These are phyloP conservation scores for Epirrhoe alternata DNA, from an alignment of 2,888 invertebrate genomes.

Conservation along the genomic window DNA sequence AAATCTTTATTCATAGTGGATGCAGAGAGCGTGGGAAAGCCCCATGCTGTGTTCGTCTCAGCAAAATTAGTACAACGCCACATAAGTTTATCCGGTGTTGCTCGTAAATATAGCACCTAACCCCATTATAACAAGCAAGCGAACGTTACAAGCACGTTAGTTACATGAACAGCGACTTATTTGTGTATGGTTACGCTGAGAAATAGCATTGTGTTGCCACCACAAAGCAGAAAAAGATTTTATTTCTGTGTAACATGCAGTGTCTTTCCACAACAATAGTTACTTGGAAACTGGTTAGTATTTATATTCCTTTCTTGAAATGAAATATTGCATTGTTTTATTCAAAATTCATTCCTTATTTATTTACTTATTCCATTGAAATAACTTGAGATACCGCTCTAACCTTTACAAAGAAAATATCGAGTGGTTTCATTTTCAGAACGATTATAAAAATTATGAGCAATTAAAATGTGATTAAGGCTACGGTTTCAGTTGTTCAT, in stretches of 20 bases:
- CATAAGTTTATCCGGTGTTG: constrained; percentile 71
- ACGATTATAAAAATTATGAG: constrained; percentile 52
- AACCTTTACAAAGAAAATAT: not conserved
- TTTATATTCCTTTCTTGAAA: not conserved
- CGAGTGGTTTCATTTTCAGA: constrained; percentile 32
- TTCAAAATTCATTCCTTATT: too few species aligned
- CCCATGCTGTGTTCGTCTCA: constrained; percentile 60
- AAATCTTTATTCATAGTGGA: constrained; percentile 46
- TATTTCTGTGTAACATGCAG: constrained; percentile 5
- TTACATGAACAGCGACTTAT: constrained; percentile 40
- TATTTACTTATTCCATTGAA: not conserved
- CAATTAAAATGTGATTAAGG: constrained; percentile 71
- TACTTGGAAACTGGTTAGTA: not conserved
- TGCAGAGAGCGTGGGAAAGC: constrained; percentile 59
- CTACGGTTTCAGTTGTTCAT: constrained; percentile 67
- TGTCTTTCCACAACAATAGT: not conserved
- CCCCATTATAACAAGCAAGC: constrained; percentile 64
- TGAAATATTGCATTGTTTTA: not conserved
- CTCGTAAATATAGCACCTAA: constrained; percentile 66
- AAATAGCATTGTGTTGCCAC: constrained; percentile 35
- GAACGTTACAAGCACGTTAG: constrained; percentile 47
- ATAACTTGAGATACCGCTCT: constrained; percentile 3
- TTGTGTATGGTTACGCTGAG: constrained; percentile 40
- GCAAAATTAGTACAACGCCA: constrained; percentile 67
- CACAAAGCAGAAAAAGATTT: constrained; percentile 24